A percentile compares a stretch with the other conserved stretches of the same genome.
Evolutionary conservation across 2,888 invertebrate genomes (phyloP).

Genomic region (Pyrocoelia pectoralis): DNA sequence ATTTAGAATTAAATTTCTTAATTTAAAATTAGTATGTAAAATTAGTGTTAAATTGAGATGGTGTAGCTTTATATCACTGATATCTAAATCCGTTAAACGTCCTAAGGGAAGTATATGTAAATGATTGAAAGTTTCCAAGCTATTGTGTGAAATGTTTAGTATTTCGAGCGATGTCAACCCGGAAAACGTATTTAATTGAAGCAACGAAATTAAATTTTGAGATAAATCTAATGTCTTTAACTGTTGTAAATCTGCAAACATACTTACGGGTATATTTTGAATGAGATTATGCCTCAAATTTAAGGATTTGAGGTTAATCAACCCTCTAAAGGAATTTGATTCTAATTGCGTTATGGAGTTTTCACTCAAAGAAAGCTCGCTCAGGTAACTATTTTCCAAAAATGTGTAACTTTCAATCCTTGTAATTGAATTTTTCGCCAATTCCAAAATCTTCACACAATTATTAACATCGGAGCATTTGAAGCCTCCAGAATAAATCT

Average conservation of each 20-base stretch:
- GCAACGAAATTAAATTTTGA: constrained; percentile 9
- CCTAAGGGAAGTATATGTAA: constrained; percentile 19
- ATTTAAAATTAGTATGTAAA: constrained; percentile 17
- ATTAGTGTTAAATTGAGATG: constrained; percentile 14
- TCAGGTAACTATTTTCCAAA: background rate
- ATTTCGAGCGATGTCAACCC: constrained; percentile 17
- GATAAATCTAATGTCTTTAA: constrained; percentile 16
- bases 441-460: background rate
- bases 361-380: background rate
- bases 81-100: constrained; percentile 17
- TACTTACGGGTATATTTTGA: constrained; percentile 5
- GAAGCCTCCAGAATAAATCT: constrained; percentile 11
- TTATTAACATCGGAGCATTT: constrained; percentile 4
- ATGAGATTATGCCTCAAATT: constrained; percentile 10
- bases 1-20: constrained; percentile 18
- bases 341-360: constrained; percentile 17
- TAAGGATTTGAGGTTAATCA: background rate
- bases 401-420: constrained; percentile 3
- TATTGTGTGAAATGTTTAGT: constrained; percentile 26
- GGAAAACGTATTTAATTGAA: constrained; percentile 16
- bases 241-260: constrained; percentile 16
- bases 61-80: constrained; percentile 20
- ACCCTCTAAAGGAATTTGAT: constrained; percentile 15
- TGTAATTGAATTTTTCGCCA: background rate
- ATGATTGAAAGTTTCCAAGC: constrained; percentile 12